Conservation (phyloP, 2,113 vertebrate genomes). For the Pygoscelis adeliae region DNA sequence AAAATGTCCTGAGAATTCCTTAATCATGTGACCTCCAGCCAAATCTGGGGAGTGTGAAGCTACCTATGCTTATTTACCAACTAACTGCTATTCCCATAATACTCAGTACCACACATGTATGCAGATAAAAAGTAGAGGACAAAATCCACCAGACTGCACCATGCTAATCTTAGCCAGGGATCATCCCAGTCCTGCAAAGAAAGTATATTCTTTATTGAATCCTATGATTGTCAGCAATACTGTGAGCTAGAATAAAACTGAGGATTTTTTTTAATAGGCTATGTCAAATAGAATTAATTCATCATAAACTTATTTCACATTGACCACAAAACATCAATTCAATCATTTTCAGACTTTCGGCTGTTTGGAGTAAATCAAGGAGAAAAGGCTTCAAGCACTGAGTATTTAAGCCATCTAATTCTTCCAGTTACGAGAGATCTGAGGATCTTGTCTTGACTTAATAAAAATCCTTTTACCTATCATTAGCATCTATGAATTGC, state of each 20-base stretch:
- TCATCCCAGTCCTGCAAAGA: background rate
- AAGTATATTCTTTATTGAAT: background rate
- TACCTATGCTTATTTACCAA: background rate
- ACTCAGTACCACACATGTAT: background rate
- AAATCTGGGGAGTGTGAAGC: background rate
- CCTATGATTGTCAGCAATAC: background rate
- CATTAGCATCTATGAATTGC: background rate
- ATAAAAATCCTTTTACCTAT: background rate
- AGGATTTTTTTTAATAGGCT: background rate
- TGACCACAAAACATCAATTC: background rate
- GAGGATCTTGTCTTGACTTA: background rate
- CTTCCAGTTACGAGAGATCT: background rate
- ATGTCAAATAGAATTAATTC: background rate
- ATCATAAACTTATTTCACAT: background rate
- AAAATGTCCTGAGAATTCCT: background rate
- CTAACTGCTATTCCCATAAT: background rate
- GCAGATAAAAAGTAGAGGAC: background rate
- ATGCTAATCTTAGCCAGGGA: background rate
- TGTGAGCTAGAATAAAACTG: background rate
- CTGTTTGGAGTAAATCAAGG: background rate
- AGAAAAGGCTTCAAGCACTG: background rate
- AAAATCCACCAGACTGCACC: background rate
- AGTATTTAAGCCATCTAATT: background rate
- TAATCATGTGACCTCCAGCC: background rate
- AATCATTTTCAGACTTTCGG: background rate